Evolutionary conservation across 2,888 invertebrate genomes (phyloP), one percentile per base, ranked within the genome.

Genomic region (Cantharis rufa): DNA sequence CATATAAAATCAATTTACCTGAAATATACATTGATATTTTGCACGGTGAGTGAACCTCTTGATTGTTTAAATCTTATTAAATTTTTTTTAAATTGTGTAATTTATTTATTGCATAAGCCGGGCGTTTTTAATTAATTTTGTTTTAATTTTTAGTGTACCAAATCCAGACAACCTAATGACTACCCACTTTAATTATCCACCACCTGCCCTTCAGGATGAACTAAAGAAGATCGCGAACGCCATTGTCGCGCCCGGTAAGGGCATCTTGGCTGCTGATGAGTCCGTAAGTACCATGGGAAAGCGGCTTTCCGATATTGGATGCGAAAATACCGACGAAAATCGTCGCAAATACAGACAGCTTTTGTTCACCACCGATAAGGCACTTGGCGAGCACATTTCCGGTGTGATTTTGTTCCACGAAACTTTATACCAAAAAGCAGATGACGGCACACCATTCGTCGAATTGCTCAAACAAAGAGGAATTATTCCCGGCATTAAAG

Each of bases 241-340:
- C 81, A 97, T 98, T 85, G 95, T 96, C 5, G 93, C 95, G 72
- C 95, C 96, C 48, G 98, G 98, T 85, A 98, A 96, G 89, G 98
- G 98, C 82, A 98, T 98, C 88, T 91, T 98, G 82, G 98, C 98
- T 83, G 98, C 98, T 84, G 98, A 99, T 90, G 98, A 99, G 89
- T 97, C 97, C 80, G 96, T 96, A 82, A 92, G 95, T 85, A 96
- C 96, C 71, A 95, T 96, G 90, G 96, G 95, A 84, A 97, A 97
- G 88, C 93, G 96, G 84, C 92, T 97, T 15, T 91, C 94, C 84
- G 93, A 94, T 86, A 97, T 98, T 86, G 94, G 94, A 62, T 93
- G 95, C 15, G 97, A 97, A 87, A 98, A 98, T 90, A 95, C 92
- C 66, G 98, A 98, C 83, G 97, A 97, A 80, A 95, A 96, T 88